These are phyloP conservation scores for Notolabrus celidotus DNA, from an alignment of 2,797 vertebrate genomes.

Conservation along the genomic window DNA sequence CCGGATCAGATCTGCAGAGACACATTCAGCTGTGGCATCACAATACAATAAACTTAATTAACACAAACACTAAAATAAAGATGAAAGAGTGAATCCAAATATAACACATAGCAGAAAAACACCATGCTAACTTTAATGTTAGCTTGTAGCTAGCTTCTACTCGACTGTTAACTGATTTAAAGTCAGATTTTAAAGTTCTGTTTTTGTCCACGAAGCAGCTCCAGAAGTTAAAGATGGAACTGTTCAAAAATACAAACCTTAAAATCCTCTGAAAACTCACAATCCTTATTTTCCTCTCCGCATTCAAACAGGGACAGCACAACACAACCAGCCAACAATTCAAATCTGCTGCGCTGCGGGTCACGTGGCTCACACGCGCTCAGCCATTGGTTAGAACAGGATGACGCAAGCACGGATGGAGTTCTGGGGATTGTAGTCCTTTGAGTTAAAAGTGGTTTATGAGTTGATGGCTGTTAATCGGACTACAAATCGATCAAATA, in stretches of 20 bases:
- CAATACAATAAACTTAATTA: accelerated
- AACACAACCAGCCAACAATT: constrained; percentile 67
- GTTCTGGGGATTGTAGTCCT: constrained; percentile 48
- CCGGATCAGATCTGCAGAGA: constrained; percentile 24
- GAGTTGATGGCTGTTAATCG: too few species aligned
- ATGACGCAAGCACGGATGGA: accelerated
- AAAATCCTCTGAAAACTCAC: background rate
- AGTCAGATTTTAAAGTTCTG: background rate
- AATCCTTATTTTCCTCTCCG: constrained; percentile 18
- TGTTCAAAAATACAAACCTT: constrained; percentile 65
- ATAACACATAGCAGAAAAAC: background rate
- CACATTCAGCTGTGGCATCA: background rate
- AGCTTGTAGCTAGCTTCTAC: constrained; percentile 16
- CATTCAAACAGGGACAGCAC: constrained; percentile 44
- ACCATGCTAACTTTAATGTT: constrained; percentile 8
- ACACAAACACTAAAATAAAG: background rate
- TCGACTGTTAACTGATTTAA: background rate
- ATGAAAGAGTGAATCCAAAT: background rate
- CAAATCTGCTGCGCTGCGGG: constrained; percentile 77
- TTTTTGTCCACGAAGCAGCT: too few species aligned
- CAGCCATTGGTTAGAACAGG: constrained; percentile 68
- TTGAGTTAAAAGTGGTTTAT: too few species aligned
- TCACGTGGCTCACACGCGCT: constrained; percentile 59
- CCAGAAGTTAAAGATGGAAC: too few species aligned
- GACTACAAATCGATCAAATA: background rate